Percentiles rank a stretch among this genome's conserved stretches.
Evolutionary conservation across 2,888 invertebrate species (phyloP).

Genomic region (Troides oblongomaculatus): DNA sequence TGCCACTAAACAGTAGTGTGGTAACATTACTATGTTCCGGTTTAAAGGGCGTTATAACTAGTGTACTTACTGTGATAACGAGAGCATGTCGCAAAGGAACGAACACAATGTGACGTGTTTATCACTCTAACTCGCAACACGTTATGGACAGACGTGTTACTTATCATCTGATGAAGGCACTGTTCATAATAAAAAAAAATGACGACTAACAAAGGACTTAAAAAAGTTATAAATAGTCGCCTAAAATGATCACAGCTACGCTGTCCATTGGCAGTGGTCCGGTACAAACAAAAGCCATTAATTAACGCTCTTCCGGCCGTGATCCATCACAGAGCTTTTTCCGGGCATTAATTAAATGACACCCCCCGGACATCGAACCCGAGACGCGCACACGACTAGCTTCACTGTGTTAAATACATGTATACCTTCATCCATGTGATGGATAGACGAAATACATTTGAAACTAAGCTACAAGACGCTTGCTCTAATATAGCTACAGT

Average conservation of each 20-base stretch:
- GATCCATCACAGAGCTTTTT: constrained; percentile 42
- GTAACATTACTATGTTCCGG: too few species aligned
- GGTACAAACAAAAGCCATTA: constrained; percentile 41
- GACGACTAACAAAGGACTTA: too few species aligned
- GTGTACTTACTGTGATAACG: too few species aligned
- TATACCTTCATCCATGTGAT: background rate
- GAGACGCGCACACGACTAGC: background rate
- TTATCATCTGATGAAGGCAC: too few species aligned
- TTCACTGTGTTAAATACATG: background rate
- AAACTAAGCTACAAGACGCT: background rate
- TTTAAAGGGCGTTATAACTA: too few species aligned
- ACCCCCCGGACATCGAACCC: background rate
- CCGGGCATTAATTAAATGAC: constrained; percentile 34
- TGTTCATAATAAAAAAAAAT: too few species aligned
- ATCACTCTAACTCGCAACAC: too few species aligned
- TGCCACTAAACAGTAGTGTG: too few species aligned
- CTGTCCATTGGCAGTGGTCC: background rate
- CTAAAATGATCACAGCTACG: background rate
- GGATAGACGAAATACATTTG: background rate
- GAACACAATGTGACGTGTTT: too few species aligned
- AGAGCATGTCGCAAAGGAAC: too few species aligned
- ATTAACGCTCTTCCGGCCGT: constrained; percentile 36
- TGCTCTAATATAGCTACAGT: background rate
- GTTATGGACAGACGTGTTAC: too few species aligned
- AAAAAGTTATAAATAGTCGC: background rate